Base-by-base conservation (phyloP, 37 sponge, comb jelly and placozoan species). In the Mnemiopsis leidyi region DNA sequence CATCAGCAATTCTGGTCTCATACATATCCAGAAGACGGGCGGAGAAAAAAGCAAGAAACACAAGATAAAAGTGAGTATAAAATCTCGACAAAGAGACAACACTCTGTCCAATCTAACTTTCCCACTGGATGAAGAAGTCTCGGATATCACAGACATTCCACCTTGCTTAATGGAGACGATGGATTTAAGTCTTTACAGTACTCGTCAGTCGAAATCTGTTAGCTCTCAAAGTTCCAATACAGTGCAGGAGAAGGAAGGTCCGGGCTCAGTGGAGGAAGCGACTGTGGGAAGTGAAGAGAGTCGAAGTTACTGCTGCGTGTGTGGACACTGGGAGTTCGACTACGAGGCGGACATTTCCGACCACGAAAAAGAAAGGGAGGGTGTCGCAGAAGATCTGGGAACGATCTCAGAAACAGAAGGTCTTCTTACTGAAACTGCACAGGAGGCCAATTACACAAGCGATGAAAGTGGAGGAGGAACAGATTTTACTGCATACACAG, bases 401-500 rank as follows among this genome's bases (percentile, higher is more conserved):
- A 23, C 75, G 3, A 23, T 71, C 2, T n/a, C 75, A 23, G 21
- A 71, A 5, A 48, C 61, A 48, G 61, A 48, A 13, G 61, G 13
- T 48, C n/a, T n/a, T n/a, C n/a, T n/a, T n/a, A 71, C 30, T 18
- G 75, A 71, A 5, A 28, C 25, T n/a, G 30, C n/a, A 24, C 20
- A 5, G 5, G 23, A n/a, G 30, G 68, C 68, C 13, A 20, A 20
- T 13, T 29, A 28, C 30, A 5, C 5, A 5, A 29, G 30, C 30
- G 30, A n/a, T 71, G 75, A 71, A 29, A 71, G 75, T 71, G 75
- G 75, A 29, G 75, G 30, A 23, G 20, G 75, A 18, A 71, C 75
- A 23, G 75, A 71, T 71, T 71, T 71, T 18, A 71, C 75, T 29
- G 75, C 75, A 23, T 71, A 71, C 75, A 71, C 75, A 7, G 75